Evolutionary conservation across 2,113 vertebrate genomes (phyloP), one percentile per base, ranked within the genome.

Genomic region (Lampris megalopsis): DNA sequence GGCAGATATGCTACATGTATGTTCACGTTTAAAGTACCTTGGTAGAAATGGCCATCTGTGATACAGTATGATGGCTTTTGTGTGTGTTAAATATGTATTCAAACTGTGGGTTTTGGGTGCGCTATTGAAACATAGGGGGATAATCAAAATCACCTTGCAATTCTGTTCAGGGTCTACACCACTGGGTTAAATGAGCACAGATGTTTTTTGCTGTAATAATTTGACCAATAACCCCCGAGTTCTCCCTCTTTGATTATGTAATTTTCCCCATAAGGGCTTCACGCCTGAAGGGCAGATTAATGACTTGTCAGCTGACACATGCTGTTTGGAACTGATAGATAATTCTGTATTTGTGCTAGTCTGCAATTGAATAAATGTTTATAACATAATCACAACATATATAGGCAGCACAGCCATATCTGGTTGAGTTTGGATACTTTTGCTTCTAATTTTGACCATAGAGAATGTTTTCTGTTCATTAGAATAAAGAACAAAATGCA

Each of bases 171-270:
- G 9, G 62, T 2, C 61, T 48, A 47, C 10, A 47, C 48, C 60
- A 82, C 69, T 35, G 49, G 42, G 68, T 73, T 62, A 65, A 79
- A 70, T 60, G 3, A 8, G 9, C 43, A 10, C 65, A 80, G 80
- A 77, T 74, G 77, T 66, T 40, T 52, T 54, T 65, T 45, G 66
- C 35, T 47, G 69, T 66, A 40, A 58, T 50, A 5, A 6, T 50
- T 11, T 10, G 68, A 53, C 70, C 67, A 35, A 74, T 11, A 36
- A 50, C 63, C 47, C 1, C 13, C 43, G 56, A 71, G 45, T 41
- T 54, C 35, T 5, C 37, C 13, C 45, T 74, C 66, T 71, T 24
- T 67, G 35, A 60, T 64, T 69, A 13, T 54, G 41, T 69, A 6
- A 70, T 67, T 48, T 49, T 42, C 63, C 24, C 3, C 60, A 72